Conservation (phyloP, 2,888 invertebrate species). For the Clanis bilineata region DNA sequence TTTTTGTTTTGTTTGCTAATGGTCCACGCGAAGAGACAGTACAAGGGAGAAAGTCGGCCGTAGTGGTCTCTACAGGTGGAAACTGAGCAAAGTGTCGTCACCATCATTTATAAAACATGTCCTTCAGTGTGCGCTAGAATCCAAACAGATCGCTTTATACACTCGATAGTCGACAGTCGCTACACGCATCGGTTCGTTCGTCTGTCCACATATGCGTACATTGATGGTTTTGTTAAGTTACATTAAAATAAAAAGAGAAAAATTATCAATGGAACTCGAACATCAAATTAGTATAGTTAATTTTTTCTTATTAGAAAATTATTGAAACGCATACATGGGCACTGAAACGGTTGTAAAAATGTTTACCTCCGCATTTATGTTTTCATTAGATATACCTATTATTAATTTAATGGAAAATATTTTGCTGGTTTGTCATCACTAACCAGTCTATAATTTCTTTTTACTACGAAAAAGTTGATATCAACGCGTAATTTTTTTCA, state of each 20-base stretch:
- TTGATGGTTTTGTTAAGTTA: neutral
- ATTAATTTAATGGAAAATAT: too few relatives aligned
- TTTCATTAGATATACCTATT: too few relatives aligned
- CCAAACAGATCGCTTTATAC: conserved; percentile 50
- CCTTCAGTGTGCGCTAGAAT: conserved; percentile 79
- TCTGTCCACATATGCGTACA: conserved; percentile 17
- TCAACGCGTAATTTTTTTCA: too few relatives aligned
- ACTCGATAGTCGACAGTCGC: too few relatives aligned
- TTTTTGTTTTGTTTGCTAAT: conserved; percentile 38
- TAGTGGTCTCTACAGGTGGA: conserved; percentile 63
- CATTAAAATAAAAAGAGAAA: neutral
- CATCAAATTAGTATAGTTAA: neutral
- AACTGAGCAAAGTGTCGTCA: conserved; percentile 65
- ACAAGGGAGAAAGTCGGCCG: conserved; percentile 50
- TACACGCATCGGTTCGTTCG: neutral
- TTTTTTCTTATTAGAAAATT: neutral
- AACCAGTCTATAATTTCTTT: too few relatives aligned
- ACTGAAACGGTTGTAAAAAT: neutral
- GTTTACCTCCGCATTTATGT: neutral
- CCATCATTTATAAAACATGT: conserved; percentile 72
- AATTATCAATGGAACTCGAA: neutral
- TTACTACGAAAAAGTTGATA: too few relatives aligned
- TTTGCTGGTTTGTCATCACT: too few relatives aligned
- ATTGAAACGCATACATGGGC: conserved; percentile 7
- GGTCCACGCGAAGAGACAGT: conserved; percentile 52